These are phyloP conservation scores for Erebia aethiops DNA, from an alignment of 2,888 invertebrate species.

Conservation along the genomic window DNA sequence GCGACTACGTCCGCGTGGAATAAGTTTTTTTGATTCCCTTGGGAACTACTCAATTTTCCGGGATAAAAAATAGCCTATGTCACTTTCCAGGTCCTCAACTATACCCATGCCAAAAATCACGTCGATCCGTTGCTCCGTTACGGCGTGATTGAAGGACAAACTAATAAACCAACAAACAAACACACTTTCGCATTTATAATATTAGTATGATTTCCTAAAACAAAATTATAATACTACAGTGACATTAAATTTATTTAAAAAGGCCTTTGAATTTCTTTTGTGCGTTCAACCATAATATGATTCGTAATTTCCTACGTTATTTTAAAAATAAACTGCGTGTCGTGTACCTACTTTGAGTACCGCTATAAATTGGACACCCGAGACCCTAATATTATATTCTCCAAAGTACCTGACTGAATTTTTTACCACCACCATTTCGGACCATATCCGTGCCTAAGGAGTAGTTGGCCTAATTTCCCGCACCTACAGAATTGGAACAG, in stretches of 20 bases:
- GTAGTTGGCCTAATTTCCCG: slow-evolving; percentile 56
- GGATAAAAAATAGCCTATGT: no score
- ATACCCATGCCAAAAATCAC: no score
- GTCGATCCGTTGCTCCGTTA: no score
- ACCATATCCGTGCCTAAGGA: slow-evolving; percentile 40
- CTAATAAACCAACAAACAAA: no score
- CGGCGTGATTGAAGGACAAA: no score
- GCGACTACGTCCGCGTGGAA: no score
- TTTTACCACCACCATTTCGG: slow-evolving; percentile 39
- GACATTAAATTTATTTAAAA: neutral
- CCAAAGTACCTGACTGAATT: slow-evolving; percentile 13
- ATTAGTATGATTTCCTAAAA: neutral
- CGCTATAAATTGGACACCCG: neutral
- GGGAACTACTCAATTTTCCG: no score
- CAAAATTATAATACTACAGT: neutral
- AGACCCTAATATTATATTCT: slow-evolving; percentile 5
- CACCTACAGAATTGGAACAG: slow-evolving; percentile 56
- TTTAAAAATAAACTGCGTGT: neutral
- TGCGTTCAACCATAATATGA: neutral
- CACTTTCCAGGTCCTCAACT: no score
- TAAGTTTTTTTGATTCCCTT: no score
- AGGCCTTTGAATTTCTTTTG: neutral
- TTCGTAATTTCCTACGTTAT: neutral
- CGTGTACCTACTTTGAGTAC: neutral
- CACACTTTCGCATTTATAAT: no score